Percentiles rank a stretch among this genome's conserved stretches.
These are phyloP conservation scores for Nomada fucata DNA, from an alignment of 2,888 invertebrate species.

Conservation along the genomic window DNA sequence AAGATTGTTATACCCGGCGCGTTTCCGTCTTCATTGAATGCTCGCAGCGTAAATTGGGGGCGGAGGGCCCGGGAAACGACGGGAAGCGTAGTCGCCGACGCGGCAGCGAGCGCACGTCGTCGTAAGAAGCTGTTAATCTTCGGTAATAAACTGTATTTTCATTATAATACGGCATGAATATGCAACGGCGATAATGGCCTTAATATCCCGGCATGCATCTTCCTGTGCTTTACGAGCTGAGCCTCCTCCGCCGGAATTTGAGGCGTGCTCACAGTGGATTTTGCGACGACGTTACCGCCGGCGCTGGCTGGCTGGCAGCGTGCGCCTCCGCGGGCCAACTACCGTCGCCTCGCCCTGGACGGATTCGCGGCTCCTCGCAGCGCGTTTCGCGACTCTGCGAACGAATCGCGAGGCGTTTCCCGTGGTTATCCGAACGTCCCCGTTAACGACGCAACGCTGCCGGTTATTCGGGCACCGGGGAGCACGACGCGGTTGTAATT, in stretches of 20 bases:
- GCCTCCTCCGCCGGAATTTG: conserved; percentile 83
- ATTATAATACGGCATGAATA: conserved; percentile 85
- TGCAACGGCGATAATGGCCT: conserved; percentile 84
- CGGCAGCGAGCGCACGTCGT: conserved; percentile 78
- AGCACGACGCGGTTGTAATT: conserved; percentile 18
- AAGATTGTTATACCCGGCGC: conserved; percentile 27
- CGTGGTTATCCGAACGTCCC: conserved; percentile 42
- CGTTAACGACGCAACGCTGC: conserved; percentile 19
- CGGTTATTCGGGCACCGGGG: conserved; percentile 21
- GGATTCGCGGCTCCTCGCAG: conserved; percentile 53
- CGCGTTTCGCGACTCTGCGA: conserved; percentile 42
- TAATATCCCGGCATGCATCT: conserved; percentile 84
- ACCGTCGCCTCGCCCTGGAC: conserved; percentile 44
- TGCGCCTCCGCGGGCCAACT: conserved; percentile 45
- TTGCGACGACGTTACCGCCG: conserved; percentile 76
- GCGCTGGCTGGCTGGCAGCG: conserved; percentile 41
- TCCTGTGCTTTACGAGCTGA: conserved; percentile 84
- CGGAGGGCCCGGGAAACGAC: conserved; percentile 58
- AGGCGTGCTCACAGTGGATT: conserved; percentile 82
- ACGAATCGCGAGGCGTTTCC: conserved; percentile 52
- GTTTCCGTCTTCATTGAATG: conserved; percentile 48
- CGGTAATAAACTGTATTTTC: conserved; percentile 84
- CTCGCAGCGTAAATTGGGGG: not conserved
- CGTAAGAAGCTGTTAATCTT: conserved; percentile 85
- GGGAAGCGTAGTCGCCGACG: conserved; percentile 64